phyloP scores from a whole-genome alignment of 1,140 invertebrate species.

The Penaeus chinensis region DNA sequence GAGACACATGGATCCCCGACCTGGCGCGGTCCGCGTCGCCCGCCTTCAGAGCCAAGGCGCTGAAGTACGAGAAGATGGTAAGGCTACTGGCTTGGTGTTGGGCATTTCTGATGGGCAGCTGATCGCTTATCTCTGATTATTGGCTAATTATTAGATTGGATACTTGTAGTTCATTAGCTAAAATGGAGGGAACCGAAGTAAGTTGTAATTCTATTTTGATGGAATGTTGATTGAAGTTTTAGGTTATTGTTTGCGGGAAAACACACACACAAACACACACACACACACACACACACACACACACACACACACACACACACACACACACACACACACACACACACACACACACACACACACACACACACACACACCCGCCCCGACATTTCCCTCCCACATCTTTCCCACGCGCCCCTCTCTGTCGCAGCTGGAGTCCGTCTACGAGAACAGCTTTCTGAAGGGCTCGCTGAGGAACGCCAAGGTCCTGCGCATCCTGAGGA shows the following conservation, averaged over 20 bases:
- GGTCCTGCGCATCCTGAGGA: constrained; percentile 40
- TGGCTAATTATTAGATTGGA: too few species aligned
- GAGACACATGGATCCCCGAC: constrained; percentile 76
- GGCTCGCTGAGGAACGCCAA: constrained; percentile 40
- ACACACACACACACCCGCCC: neutral
- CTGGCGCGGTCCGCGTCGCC: constrained; percentile 72
- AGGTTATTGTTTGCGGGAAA: neutral
- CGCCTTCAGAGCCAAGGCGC: constrained; percentile 73
- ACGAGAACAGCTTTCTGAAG: constrained; percentile 56
- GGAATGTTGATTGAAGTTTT: too few species aligned
- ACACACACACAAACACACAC: neutral
- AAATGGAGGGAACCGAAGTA: too few species aligned
- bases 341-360: neutral
- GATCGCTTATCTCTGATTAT: neutral
- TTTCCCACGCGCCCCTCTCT: neutral
- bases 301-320: neutral
- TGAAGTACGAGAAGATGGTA: constrained; percentile 75
- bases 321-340: too few species aligned
- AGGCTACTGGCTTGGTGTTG: constrained; percentile 60
- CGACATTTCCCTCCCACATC: neutral
- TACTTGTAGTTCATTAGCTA: too few species aligned
- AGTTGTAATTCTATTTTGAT: too few species aligned
- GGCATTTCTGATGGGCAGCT: neutral
- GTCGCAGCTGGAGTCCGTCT: constrained; percentile 52
- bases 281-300: neutral